Percentiles rank a stretch among this genome's conserved stretches.
phyloP scores from a whole-genome alignment of 2,113 vertebrate genomes.

The Lophochroa leadbeateri region DNA sequence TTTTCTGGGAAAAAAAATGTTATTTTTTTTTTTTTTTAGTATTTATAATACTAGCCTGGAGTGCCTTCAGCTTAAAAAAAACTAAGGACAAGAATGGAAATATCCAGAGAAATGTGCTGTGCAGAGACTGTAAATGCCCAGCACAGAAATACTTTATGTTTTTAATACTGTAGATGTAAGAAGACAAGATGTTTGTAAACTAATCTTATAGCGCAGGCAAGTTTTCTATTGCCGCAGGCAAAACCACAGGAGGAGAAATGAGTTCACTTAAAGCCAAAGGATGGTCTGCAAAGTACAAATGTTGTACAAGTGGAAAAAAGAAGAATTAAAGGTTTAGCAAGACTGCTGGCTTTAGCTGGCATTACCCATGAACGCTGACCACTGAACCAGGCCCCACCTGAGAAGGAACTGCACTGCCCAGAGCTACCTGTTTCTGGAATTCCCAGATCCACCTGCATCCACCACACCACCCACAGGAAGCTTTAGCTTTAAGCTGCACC shows the following conservation, averaged over 20 bases:
- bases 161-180: not conserved
- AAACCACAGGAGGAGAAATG: not conserved
- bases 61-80: not conserved
- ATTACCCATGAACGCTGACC: fast-evolving
- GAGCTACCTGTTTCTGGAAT: fast-evolving
- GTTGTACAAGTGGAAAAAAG: not conserved
- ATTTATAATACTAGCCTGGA: not conserved
- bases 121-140: not conserved
- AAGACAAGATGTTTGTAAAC: not conserved
- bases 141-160: not conserved
- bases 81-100: not conserved
- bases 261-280: not conserved
- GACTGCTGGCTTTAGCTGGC: not conserved
- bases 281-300: not conserved
- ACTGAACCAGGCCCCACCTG: no score
- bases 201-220: not conserved
- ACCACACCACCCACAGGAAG: fast-evolving
- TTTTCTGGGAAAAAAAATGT: not conserved
- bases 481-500: not conserved
- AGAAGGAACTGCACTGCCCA: not conserved
- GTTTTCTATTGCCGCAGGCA: not conserved
- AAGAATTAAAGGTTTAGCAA: not conserved
- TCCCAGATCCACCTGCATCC: not conserved
- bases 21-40: not conserved
- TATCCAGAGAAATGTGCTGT: not conserved